Evolutionary conservation across 1,140 invertebrate genomes (phyloP).

Genomic region (Cydia strobilella): DNA sequence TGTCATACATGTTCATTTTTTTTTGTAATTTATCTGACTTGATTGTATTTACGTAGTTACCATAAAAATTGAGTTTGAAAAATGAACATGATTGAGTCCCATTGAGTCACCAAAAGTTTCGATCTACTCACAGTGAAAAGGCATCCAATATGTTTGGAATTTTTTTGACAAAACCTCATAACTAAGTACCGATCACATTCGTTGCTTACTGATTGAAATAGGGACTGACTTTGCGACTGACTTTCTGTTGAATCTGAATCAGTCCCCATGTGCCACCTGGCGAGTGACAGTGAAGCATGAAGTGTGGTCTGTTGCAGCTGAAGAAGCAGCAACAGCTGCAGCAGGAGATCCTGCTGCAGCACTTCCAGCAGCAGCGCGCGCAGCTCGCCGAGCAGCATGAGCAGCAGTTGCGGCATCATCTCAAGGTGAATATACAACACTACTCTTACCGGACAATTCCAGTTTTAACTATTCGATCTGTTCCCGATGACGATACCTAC

Average conservation of each 20-base stretch:
- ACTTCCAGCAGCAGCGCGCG: constrained; percentile 93
- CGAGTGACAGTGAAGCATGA: not conserved
- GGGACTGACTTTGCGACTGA: not conserved
- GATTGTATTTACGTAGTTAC: too few relatives aligned
- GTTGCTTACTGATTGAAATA: not conserved
- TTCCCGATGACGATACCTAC: too few relatives aligned
- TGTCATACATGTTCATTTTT: too few relatives aligned
- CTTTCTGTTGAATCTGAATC: constrained; percentile 33
- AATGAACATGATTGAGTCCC: too few relatives aligned
- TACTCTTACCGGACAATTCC: too few relatives aligned
- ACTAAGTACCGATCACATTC: too few relatives aligned
- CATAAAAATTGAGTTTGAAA: too few relatives aligned
- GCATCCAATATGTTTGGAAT: too few relatives aligned
- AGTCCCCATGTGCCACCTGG: not conserved
- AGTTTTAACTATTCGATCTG: too few relatives aligned
- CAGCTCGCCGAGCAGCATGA: constrained; percentile 94
- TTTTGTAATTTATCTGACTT: too few relatives aligned
- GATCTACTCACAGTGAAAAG: too few relatives aligned
- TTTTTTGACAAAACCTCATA: not conserved
- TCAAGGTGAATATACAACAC: constrained; percentile 84
- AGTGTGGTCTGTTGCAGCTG: constrained; percentile 82
- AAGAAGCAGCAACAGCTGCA: constrained; percentile 95
- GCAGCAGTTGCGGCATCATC: constrained; percentile 91
- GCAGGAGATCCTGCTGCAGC: constrained; percentile 92
- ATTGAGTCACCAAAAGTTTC: too few relatives aligned